phyloP scores from a whole-genome alignment of 2,888 invertebrate species.

The Gnatocerus cornutus region DNA sequence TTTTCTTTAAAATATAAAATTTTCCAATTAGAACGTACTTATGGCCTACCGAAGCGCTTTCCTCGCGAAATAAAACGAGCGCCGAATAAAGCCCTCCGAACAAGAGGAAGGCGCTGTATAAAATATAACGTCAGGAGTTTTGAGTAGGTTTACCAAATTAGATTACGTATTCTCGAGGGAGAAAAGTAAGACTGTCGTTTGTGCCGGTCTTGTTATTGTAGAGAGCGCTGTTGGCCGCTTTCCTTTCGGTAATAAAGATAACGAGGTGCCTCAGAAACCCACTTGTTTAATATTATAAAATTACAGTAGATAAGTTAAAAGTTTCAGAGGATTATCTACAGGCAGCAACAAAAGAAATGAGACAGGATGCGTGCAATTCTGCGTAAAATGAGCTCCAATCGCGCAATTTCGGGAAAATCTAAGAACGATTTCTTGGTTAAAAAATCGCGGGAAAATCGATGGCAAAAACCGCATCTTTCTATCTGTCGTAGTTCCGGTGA shows the following conservation, averaged over 20 bases:
- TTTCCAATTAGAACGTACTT: constrained; percentile 56
- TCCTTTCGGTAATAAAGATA: constrained; percentile 66
- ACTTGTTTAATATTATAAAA: constrained; percentile 63
- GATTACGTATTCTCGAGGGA: constrained; percentile 62
- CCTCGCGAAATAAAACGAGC: constrained; percentile 53
- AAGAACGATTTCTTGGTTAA: too few species aligned
- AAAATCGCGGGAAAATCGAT: too few species aligned
- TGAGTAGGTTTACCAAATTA: constrained; percentile 65
- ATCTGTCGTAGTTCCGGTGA: too few species aligned
- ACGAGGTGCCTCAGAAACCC: constrained; percentile 64
- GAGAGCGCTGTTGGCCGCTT: constrained; percentile 55
- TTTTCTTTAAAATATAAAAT: constrained; percentile 52
- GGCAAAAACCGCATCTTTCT: too few species aligned
- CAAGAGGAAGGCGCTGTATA: constrained; percentile 51
- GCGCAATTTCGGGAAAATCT: too few species aligned
- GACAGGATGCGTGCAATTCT: too few species aligned
- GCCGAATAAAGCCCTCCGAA: constrained; percentile 53
- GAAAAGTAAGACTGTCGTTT: constrained; percentile 62
- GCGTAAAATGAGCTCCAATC: too few species aligned
- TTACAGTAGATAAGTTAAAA: constrained; percentile 61
- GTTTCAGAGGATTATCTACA: constrained; percentile 57
- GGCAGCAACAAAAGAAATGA: too few species aligned
- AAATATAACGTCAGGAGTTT: constrained; percentile 63
- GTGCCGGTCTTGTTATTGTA: constrained; percentile 60
- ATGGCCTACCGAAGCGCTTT: constrained; percentile 51